phyloP scores from a whole-genome alignment of 2,113 vertebrate species.

The Girardinichthys multiradiatus region DNA sequence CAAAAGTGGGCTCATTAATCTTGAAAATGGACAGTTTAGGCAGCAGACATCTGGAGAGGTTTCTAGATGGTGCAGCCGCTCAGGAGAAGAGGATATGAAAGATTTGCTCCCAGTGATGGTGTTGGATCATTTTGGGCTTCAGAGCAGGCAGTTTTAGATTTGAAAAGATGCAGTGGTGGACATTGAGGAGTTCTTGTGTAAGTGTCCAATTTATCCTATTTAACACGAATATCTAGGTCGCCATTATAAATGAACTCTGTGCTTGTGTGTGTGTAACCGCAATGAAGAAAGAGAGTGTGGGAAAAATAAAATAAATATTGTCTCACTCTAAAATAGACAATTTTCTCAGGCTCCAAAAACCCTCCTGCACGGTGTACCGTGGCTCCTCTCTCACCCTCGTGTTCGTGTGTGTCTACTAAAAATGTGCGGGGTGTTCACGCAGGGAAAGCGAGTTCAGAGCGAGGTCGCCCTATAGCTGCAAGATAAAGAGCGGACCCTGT shows the following conservation, averaged over 20 bases:
- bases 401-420: background rate
- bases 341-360: background rate
- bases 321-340: conserved; percentile 9
- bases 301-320: conserved; percentile 8
- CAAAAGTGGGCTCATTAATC: conserved; percentile 61
- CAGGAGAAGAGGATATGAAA: conserved; percentile 44
- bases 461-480: conserved; percentile 62
- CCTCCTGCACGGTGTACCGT: background rate
- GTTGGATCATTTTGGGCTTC: background rate
- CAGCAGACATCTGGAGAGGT: conserved; percentile 13
- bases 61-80: conserved; percentile 39
- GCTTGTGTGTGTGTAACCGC: background rate
- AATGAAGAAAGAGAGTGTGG: background rate
- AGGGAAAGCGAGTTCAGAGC: conserved; percentile 65
- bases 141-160: conserved; percentile 27
- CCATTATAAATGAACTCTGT: too few species aligned
- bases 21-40: conserved; percentile 42
- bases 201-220: conserved; percentile 38
- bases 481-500: background rate
- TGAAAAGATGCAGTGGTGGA: conserved; percentile 17
- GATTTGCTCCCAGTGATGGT: background rate
- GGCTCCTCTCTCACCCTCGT: conserved; percentile 7
- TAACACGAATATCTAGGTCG: background rate
- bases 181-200: conserved; percentile 34
- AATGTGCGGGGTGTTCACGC: conserved; percentile 53